phyloP scores from a whole-genome alignment of 2,888 invertebrate species.

The Pristionchus japonicus region DNA sequence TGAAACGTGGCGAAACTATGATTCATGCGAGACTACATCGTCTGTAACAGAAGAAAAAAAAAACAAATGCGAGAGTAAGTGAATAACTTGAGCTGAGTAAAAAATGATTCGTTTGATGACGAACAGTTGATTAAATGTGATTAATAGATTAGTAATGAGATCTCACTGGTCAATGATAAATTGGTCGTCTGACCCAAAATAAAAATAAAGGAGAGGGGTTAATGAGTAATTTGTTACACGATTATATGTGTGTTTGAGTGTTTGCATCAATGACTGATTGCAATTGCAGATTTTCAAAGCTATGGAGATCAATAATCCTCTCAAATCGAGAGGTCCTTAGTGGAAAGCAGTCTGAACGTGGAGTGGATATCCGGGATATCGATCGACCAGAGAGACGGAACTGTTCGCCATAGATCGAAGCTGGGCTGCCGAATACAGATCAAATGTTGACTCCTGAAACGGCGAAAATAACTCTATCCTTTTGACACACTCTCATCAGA shows the following conservation, averaged over 20 bases:
- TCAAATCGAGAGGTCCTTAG: too few relatives aligned
- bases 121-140: neutral
- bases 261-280: neutral
- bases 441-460: slow-evolving; percentile 37
- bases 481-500: neutral
- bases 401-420: slow-evolving; percentile 43
- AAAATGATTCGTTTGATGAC: neutral
- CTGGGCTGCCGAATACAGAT: slow-evolving; percentile 41
- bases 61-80: slow-evolving; percentile 2
- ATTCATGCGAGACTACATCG: neutral
- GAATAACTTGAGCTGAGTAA: neutral
- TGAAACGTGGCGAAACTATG: neutral
- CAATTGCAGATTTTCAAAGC: too few relatives aligned
- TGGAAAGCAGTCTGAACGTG: slow-evolving; percentile 39
- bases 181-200: neutral
- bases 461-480: neutral
- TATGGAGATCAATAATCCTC: too few relatives aligned
- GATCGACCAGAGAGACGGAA: slow-evolving; percentile 26
- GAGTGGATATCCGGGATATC: slow-evolving; percentile 34
- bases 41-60: neutral
- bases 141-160: neutral
- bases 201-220: neutral
- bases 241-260: neutral
- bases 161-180: slow-evolving; percentile 15
- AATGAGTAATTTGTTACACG: neutral